Evolutionary conservation across 2,113 vertebrate species (phyloP), one percentile per base, ranked within the genome.

Genomic region (Corynorhinus townsendii): DNA sequence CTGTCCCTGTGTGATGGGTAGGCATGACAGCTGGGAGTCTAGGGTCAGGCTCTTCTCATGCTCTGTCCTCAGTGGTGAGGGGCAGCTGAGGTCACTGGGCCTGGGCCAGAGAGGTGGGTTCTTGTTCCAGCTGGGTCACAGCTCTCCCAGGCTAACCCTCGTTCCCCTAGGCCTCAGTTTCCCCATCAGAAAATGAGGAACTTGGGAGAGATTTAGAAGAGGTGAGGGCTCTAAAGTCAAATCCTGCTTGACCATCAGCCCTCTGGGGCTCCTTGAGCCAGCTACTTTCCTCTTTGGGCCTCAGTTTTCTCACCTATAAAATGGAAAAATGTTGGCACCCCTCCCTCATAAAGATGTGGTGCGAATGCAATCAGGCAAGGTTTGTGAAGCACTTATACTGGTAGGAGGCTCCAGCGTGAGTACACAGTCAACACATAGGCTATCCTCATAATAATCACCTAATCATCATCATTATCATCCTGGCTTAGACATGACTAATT

Each of bases 61-160:
- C 62, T 68, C 49, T 64, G 59, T 69, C 89, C 66, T 84, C 19
- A 0, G 28, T 12, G 66, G 30, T 6, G 12, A 84, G 71, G 84
- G 62, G n/a, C 6, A 84, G 89, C 72, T 10, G 43, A 95, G 86
- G 91, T 38, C 66, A 28, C n/a, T 22, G 69, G 45, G 24, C n/a
- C n/a, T 33, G 40, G n/a, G 59, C 73, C 88, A n/a, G 73, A 15
- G 69, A 38, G 15, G 47, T 6, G 72, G 54, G 54, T 26, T 69
- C 33, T 73, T 33, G 8, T 86, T 82, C 26, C 4, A 4, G 7
- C 47, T 14, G 79, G 73, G 49, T 47, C 49, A 69, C 33, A n/a
- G 85, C 35, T 95, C 30, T 52, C 71, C 30, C 12, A 54, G 69
- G 33, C 35, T 38, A 45, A 72, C 43, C 26, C 54, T 7, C 5